phyloP scores from a whole-genome alignment of 64 coral and sea anemone genomes.

The Dendronephthya gigantea region DNA sequence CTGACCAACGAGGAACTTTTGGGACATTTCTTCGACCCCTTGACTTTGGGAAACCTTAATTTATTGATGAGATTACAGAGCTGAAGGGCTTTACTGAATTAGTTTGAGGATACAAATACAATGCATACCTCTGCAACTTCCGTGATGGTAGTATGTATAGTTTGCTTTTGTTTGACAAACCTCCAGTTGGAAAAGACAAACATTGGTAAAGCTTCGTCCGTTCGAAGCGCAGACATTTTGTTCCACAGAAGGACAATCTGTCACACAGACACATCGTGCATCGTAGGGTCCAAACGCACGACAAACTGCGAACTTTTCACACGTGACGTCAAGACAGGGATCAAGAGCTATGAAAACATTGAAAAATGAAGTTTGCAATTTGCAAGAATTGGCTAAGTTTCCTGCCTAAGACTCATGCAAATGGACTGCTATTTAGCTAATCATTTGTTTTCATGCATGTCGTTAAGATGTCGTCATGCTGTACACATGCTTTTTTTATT shows the following conservation, averaged over 20 bases:
- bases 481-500: not conserved
- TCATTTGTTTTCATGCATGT: not conserved
- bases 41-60: conserved; percentile 50
- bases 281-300: no score
- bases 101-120: conserved; percentile 36
- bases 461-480: not conserved
- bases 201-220: conserved; percentile 40
- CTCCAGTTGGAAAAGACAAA: conserved; percentile 43
- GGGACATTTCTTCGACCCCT: conserved; percentile 25
- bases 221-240: conserved; percentile 51
- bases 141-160: no score
- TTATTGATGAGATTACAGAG: no score
- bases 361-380: not conserved
- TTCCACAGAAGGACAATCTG: conserved; percentile 33
- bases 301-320: no score
- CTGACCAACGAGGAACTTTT: not conserved
- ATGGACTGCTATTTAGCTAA: not conserved
- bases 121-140: no score
- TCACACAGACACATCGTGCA: no score
- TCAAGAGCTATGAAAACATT: conserved; percentile 35
- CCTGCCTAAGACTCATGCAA: not conserved
- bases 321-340: no score
- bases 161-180: conserved; percentile 35
- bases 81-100: no score
- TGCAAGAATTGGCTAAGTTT: not conserved